Conservation (phyloP, 2,113 vertebrate genomes). For the Psophia crepitans region DNA sequence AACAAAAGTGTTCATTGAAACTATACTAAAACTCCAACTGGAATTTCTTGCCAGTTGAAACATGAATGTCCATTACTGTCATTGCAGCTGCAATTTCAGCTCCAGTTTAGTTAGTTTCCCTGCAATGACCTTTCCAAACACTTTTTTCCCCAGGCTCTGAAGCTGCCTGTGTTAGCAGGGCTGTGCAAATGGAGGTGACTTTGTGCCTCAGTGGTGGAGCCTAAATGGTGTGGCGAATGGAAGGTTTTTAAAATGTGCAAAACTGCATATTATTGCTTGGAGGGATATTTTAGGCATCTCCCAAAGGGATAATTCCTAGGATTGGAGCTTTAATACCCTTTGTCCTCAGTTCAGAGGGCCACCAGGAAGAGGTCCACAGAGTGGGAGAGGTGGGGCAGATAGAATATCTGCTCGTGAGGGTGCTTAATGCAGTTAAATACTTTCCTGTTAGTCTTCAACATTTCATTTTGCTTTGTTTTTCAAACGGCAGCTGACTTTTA, state of each 20-base stretch:
- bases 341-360: background rate
- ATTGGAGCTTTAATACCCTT: background rate
- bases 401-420: background rate
- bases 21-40: background rate
- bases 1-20: background rate
- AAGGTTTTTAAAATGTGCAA: background rate
- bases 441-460: background rate
- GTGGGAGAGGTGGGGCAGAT: fast-evolving
- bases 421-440: background rate
- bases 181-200: background rate
- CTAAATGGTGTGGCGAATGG: background rate
- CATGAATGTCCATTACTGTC: background rate
- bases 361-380: background rate
- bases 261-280: background rate
- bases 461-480: background rate
- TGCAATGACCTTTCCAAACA: background rate
- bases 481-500: background rate
- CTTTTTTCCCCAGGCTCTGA: background rate
- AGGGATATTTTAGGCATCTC: background rate
- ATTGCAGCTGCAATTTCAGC: background rate
- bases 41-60: background rate
- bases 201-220: background rate
- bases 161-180: background rate
- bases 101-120: background rate
- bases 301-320: background rate